Base-by-base conservation (phyloP, 2,797 vertebrate species). In the Prionace glauca region DNA sequence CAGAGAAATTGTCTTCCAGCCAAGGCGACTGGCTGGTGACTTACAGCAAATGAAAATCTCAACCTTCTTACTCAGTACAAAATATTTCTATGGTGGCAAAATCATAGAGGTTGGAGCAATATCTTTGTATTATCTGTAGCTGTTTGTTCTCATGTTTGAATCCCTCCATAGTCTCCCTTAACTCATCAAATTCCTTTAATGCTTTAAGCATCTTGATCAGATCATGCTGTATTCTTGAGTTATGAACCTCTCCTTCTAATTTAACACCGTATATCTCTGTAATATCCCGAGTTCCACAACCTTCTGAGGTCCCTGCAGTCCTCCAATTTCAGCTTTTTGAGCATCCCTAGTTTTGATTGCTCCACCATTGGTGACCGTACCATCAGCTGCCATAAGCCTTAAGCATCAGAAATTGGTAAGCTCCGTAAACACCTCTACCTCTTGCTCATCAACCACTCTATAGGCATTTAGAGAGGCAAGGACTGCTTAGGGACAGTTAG, bases 51-150 rank as follows among this genome's bases (percentile, higher is more conserved):
- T 97, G 50, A 97, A 97, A 36, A 95, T 95, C 18, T 97, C 96
- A 91, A 97, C 97, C 77, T 98, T 98, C 96, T 96, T 74, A 95
- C 97, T 97, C 0, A 97, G 97, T 16, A 97, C 98, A 97, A 98
- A 97, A 45, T 97, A 96, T 88, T 97, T 98, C 96, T 97, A 98
- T 96, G 96, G 96, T 62, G 41, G 45, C n/a, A 36, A 45, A 20
- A 14, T 20, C 22, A 41, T 71, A 14, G 92, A 94, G 92, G 92
- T 94, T 65, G 16, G 87, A 14, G 32, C 45, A 26, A 24, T 32
- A 16, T 77, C 29, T 77, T 77, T 14, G 74, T 14, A 29, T n/a
- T n/a, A n/a, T 77, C 60, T n/a, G 56, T 32, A 16, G 12, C 12
- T 18, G 29, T 29, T 90, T 26, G 10, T 88, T 56, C 45, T 60